These are phyloP conservation scores for Galaxias olidus DNA, from an alignment of 2,797 vertebrate species.

Conservation along the genomic window DNA sequence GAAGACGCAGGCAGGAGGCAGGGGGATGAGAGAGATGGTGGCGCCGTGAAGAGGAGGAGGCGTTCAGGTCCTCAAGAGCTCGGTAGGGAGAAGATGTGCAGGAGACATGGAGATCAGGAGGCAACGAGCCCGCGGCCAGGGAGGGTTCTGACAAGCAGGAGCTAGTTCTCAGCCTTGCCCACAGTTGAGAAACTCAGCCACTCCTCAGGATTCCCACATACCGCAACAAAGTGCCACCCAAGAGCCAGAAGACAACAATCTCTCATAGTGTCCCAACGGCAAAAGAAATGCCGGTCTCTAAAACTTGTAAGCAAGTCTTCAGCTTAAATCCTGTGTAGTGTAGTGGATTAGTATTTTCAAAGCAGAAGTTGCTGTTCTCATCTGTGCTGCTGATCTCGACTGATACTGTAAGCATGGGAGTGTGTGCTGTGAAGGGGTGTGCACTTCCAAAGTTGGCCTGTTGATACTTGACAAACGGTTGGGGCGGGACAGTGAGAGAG, in stretches of 20 bases:
- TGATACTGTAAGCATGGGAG: slow-evolving; percentile 35
- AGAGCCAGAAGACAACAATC: no score
- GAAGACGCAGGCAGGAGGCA: neutral
- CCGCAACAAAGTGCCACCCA: no score
- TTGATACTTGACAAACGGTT: slow-evolving; percentile 74
- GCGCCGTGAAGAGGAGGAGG: neutral
- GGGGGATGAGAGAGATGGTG: neutral
- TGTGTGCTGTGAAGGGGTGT: slow-evolving; percentile 47
- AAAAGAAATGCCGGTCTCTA: no score
- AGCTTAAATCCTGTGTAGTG: slow-evolving; percentile 12
- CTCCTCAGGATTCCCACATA: neutral
- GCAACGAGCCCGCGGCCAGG: neutral
- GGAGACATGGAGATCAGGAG: neutral
- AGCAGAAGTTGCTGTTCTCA: slow-evolving; percentile 8
- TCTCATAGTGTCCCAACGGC: no score
- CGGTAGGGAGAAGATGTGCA: no score
- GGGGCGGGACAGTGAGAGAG: slow-evolving; percentile 34
- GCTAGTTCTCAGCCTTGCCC: neutral
- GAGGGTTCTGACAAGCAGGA: neutral
- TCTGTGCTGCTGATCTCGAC: slow-evolving; percentile 22
- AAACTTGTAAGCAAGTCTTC: no score
- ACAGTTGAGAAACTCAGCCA: neutral
- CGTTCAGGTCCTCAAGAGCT: no score
- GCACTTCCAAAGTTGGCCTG: slow-evolving; percentile 62
- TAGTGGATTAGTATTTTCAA: slow-evolving; percentile 14